Percentiles rank a stretch among this genome's conserved stretches.
Conservation (phyloP, 2,797 vertebrate species). For the Nasua narica region DNA sequence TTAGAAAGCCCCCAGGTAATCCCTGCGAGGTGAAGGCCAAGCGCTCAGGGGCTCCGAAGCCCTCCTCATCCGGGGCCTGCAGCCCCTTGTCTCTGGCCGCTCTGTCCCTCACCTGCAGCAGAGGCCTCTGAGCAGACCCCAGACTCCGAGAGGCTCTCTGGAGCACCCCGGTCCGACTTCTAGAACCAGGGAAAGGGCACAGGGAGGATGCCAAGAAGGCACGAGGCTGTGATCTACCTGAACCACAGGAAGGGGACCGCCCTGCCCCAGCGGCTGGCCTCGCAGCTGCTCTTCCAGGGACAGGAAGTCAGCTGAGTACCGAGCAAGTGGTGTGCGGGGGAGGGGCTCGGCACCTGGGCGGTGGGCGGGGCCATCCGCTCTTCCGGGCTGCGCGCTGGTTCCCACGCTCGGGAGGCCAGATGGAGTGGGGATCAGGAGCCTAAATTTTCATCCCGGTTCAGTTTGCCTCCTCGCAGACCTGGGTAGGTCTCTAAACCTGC, state of each 20-base stretch:
- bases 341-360: neutral
- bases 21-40: neutral
- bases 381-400: neutral
- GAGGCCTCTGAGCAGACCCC: neutral
- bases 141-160: neutral
- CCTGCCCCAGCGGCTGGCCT: slow-evolving; percentile 10
- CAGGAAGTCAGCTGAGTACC: slow-evolving; percentile 69
- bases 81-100: neutral
- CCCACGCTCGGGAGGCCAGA: neutral
- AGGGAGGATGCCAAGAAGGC: neutral
- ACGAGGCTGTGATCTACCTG: slow-evolving; percentile 15
- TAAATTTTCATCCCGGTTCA: neutral
- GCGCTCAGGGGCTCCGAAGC: neutral
- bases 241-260: slow-evolving; percentile 70
- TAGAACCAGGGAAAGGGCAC: neutral
- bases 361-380: neutral
- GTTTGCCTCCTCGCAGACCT: neutral
- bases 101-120: neutral
- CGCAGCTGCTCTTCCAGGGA: slow-evolving; percentile 25
- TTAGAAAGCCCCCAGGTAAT: neutral
- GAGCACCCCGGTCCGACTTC: neutral
- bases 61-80: neutral
- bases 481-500: neutral
- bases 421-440: neutral
- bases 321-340: neutral